Evolutionary conservation across 2,797 vertebrate species (phyloP).

Genomic region (Alosa sapidissima): DNA sequence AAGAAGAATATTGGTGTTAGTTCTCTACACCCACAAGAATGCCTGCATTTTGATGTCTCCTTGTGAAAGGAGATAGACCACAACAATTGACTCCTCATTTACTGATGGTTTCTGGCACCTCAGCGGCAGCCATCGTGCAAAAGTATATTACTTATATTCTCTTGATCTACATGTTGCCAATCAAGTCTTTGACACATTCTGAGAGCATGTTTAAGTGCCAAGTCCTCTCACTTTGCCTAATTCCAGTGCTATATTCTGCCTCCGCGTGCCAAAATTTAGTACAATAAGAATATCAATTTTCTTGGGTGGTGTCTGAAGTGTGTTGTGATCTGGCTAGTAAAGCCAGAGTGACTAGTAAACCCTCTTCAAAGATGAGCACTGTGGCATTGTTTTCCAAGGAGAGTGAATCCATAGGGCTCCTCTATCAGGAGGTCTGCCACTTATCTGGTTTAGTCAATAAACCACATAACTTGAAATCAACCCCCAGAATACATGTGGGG

Average conservation of each 20-base stretch:
- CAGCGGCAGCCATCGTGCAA: not conserved
- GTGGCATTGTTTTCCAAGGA: not conserved
- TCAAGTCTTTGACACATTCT: slow-evolving; percentile 31
- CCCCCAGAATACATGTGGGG: not conserved
- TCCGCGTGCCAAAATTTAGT: not conserved
- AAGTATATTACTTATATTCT: slow-evolving; percentile 13
- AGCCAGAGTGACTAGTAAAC: not conserved
- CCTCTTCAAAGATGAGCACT: not conserved
- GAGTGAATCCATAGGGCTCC: not conserved
- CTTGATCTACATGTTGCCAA: not conserved
- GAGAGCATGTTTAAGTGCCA: slow-evolving; percentile 38
- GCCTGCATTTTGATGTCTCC: slow-evolving; percentile 19
- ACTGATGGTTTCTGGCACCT: not conserved
- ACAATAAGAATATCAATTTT: not conserved
- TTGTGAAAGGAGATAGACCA: slow-evolving; percentile 20
- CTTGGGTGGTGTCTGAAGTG: not conserved
- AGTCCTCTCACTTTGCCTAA: not conserved
- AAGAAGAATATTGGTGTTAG: not conserved
- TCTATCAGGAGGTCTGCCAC: too few relatives aligned
- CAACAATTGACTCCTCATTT: not conserved
- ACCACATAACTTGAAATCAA: not conserved
- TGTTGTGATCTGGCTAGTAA: not conserved
- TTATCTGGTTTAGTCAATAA: not conserved
- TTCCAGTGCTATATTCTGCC: not conserved
- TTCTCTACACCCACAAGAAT: slow-evolving; percentile 25